Base-by-base conservation (phyloP, 2,888 invertebrate species). In the Cerastis leucographa region DNA sequence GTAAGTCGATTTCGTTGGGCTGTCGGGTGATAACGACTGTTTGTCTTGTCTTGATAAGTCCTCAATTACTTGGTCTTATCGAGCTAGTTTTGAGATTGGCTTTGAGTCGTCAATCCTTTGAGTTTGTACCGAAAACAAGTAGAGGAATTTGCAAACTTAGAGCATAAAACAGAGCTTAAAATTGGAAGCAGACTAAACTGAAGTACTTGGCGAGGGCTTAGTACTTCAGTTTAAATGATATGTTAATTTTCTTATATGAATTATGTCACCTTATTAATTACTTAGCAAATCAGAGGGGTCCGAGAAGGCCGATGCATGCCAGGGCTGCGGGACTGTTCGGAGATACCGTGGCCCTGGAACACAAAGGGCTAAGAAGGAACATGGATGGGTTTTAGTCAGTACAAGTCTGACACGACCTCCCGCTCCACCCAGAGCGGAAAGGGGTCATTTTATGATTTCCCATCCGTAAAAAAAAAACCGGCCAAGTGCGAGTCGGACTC, bases 1-100 rank as follows among this genome's bases (percentile, higher is more conserved):
- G 64, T 84, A 86, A 86, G 84, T 74, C 77, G 44, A 86, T 86
- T 83, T 68, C 42, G 61, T 67, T 71, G 49, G 64, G 75, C 64
- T 71, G 65, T 62, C 35, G 61, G 29, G 72, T 68, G 83, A 75
- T 78, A 85, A 84, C 71, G 70, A 75, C 44, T 72, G 67, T 81
- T 80, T 85, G 70, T 77, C 42, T 68, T 74, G n/a, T 42, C 62
- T 35, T 71, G 61, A 77, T 77, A 85, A 81, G 72, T 46, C 69
- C 66, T 70, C 59, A 80, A 62, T 62, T 80, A 80, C 59, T 84
- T 78, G 42, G 66, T 67, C 42, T 46, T 78, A 61, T 70, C 59
- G 66, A 49, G 64, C 35, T 82, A 83, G 83, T 80, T 80, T 65
- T 14, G 51, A 68, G 64, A 78, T 78, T 74, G 42, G 44, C 56